Conservation (phyloP, 2,888 invertebrate species). For the Drosophila algonquin region DNA sequence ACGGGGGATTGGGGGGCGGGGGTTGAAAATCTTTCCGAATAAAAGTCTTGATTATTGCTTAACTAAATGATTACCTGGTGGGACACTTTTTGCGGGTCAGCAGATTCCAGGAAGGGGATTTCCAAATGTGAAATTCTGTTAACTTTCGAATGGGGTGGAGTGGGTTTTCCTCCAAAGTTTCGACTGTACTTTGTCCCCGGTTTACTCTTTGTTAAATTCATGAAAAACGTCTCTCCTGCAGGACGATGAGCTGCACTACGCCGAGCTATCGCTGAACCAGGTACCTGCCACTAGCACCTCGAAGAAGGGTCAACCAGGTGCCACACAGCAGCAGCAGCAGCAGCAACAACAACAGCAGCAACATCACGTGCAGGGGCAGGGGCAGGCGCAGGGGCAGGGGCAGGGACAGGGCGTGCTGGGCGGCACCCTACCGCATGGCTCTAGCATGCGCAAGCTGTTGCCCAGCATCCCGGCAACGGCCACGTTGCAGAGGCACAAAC, state of each 20-base stretch:
- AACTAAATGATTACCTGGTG: not conserved
- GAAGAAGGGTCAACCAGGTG: slow-evolving; percentile 54
- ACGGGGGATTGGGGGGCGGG: slow-evolving; percentile 3
- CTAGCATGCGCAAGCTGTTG: slow-evolving; percentile 81
- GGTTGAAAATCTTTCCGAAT: too few species aligned
- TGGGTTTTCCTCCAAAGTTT: not conserved
- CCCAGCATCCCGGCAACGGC: slow-evolving; percentile 81
- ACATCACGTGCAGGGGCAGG: slow-evolving; percentile 16
- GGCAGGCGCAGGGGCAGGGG: slow-evolving; percentile 39
- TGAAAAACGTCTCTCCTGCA: slow-evolving; percentile 23
- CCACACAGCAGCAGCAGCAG: slow-evolving; percentile 30
- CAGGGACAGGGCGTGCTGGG: slow-evolving; percentile 51
- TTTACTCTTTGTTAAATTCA: slow-evolving; percentile 57
- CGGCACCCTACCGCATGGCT: slow-evolving; percentile 79
- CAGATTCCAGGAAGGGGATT: not conserved
- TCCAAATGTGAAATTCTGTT: not conserved
- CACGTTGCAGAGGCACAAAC: slow-evolving; percentile 81
- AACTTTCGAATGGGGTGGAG: not conserved
- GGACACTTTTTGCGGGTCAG: not conserved
- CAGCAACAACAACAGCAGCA: slow-evolving; percentile 17
- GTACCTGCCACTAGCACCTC: slow-evolving; percentile 61
- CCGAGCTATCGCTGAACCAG: slow-evolving; percentile 81
- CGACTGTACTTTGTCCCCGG: not conserved
- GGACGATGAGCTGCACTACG: slow-evolving; percentile 84
- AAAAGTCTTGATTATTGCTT: not conserved